phyloP scores from a whole-genome alignment of 1,140 invertebrate species.

The Thaumatotibia leucotreta region DNA sequence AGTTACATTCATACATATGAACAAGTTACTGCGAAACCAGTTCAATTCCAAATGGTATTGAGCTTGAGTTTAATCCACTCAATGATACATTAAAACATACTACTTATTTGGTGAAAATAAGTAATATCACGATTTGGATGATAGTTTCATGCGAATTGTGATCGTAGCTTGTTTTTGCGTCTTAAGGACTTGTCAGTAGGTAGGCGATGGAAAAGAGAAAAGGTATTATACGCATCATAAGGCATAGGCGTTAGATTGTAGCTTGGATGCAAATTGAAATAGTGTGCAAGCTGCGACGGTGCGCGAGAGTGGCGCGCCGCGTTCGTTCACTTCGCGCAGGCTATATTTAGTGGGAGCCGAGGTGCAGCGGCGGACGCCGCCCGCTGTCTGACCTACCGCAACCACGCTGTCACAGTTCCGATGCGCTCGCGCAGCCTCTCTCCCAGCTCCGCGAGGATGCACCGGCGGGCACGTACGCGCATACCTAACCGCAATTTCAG shows the following conservation, averaged over 20 bases:
- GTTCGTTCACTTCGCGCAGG: conserved; percentile 62
- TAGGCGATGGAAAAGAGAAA: background rate
- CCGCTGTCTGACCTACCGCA: conserved; percentile 65
- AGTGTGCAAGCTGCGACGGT: conserved; percentile 20
- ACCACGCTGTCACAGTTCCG: conserved; percentile 60
- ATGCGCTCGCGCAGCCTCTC: conserved; percentile 37
- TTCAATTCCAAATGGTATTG: background rate
- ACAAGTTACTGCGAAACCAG: background rate
- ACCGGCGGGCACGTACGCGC: conserved; percentile 19
- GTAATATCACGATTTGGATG: background rate
- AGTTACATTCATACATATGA: background rate
- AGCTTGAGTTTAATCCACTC: background rate
- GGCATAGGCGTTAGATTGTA: background rate
- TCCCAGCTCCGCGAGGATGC: conserved; percentile 18
- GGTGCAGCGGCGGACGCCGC: conserved; percentile 23
- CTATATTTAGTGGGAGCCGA: conserved; percentile 65
- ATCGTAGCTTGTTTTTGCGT: background rate
- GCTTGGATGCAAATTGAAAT: background rate
- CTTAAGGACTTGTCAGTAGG: background rate
- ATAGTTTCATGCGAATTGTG: background rate
- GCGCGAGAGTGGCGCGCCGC: conserved; percentile 29
- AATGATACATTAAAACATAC: background rate
- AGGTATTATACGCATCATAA: background rate
- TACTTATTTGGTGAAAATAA: no score
- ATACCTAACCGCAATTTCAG: conserved; percentile 13